phyloP scores from a whole-genome alignment of 1,140 invertebrate species.

The Papilio xuthus region DNA sequence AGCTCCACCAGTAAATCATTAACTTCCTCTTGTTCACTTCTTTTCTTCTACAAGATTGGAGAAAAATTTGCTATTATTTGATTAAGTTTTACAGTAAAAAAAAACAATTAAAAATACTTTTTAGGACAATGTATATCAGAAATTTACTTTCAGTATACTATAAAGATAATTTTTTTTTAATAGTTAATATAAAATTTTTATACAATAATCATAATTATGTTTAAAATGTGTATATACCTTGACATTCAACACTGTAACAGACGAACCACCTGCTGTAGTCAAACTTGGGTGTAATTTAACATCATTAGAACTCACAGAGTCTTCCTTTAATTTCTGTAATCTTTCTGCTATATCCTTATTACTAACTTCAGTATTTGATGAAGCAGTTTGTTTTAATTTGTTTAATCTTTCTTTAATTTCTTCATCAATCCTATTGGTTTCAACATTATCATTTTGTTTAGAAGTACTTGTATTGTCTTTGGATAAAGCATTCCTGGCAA shows the following conservation, averaged over 20 bases:
- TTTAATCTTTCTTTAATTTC: slow-evolving; percentile 69
- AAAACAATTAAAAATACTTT: too few species aligned
- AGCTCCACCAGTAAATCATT: slow-evolving; percentile 84
- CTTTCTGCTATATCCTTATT: slow-evolving; percentile 79
- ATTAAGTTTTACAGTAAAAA: too few species aligned
- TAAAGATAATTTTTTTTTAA: too few species aligned
- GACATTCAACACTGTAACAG: slow-evolving; percentile 43
- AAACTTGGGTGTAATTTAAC: slow-evolving; percentile 81
- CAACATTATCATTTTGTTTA: slow-evolving; percentile 11
- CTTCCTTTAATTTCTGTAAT: slow-evolving; percentile 69
- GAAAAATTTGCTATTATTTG: too few species aligned
- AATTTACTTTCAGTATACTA: too few species aligned
- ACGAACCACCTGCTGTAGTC: slow-evolving; percentile 80
- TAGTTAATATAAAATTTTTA: not conserved
- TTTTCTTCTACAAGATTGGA: slow-evolving; percentile 35
- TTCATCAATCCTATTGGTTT: not conserved
- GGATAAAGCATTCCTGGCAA: not conserved
- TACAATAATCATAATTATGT: not conserved
- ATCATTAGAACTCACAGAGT: slow-evolving; percentile 65
- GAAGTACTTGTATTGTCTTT: slow-evolving; percentile 22
- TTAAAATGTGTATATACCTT: slow-evolving; percentile 41
- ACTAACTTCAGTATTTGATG: slow-evolving; percentile 46
- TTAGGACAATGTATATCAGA: too few species aligned
- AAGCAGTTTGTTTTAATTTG: slow-evolving; percentile 58
- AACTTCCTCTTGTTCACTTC: slow-evolving; percentile 84